Evolutionary conservation across 2,888 invertebrate species (phyloP), one percentile per base, ranked within the genome.

Genomic region (Ophion costatus): DNA sequence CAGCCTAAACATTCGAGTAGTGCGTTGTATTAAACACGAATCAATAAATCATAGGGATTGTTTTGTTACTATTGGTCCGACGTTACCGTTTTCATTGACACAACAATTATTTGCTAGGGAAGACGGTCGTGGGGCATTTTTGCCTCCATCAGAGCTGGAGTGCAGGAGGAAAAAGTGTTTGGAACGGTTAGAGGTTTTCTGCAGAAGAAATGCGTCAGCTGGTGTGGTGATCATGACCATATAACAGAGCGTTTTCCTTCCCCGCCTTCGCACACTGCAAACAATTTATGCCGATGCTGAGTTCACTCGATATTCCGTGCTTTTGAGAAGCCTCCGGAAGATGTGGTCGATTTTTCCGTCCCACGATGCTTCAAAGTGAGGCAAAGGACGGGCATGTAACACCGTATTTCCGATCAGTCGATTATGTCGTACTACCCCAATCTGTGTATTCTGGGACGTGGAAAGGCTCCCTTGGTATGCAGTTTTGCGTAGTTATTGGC

Each of bases 191-290:
- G 38, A 61, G 64, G 69, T 75, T 70, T 75, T 83, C 70, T 10
- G 57, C 17, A 61, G 70, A n/a, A 70, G 66, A 74, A 64, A 64
- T n/a, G 64, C 75, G 70, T 75, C 83, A 83, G 83, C 79, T 70
- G 79, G 74, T 59, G 79, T 57, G 70, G 79, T 61, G 83, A 83
- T 83, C 83, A 83, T 79, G 83, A 79, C 69, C 79, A 70, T 74
- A 83, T 79, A 83, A 83, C 79, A 66, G 75, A 83, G 74, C 67
- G 63, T 71, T 64, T 9, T 56, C 45, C 61, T 33, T 57, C 61
- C 14, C 22, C 73, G 51, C 61, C 20, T 61, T 69, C 42, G 69
- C 82, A 56, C 74, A 11, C 69, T 51, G 61, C 67, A 29, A 75
- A 64, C 82, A 63, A n/a, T 42, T 75, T 57, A 67, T 45, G 69